Base-by-base conservation (phyloP, 1,140 invertebrate species). In the Oryzaephilus surinamensis region DNA sequence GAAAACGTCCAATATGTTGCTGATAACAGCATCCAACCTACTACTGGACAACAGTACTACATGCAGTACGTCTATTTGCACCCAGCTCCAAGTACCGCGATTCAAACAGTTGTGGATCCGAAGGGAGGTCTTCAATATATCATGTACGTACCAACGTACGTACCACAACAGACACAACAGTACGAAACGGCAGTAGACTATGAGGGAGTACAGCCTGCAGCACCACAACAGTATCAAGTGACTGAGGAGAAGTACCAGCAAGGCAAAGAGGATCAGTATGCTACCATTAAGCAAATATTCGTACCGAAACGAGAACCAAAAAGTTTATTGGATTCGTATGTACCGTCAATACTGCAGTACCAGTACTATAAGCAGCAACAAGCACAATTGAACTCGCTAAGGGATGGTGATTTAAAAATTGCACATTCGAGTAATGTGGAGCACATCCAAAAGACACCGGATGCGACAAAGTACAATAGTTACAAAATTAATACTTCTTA, bases 261-360 rank as follows among this genome's bases (percentile, higher is more conserved):
- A 42, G n/a, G n/a, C n/a, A n/a, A n/a, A n/a, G n/a, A n/a, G n/a
- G n/a, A 30, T 11, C 14, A 34, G n/a, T 29, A 43, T 26, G 14
- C n/a, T 24, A 26, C 12, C 18, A 32, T 11, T 21, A 12, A 12
- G 21, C 6, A 39, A 38, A 35, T 23, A n/a, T 10, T 17, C 13
- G 8, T 43, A 14, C 26, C 36, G 6, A 52, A 51, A 45, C 40
- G 42, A 17, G 49, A 52, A 38, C 53, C 55, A 2, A 51, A 55
- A 32, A 54, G 51, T 36, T 21, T 58, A 2, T 37, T 58, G 27
- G 55, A 58, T 46, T 58, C 55, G n/a, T 58, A 58, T 15, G 47
- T 58, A 18, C 55, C 55, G 7, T 58, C 55, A 6, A 30, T 45
- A 16, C 21, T 55, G 7, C 55, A 58, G 36, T 17, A 52, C 11